Conservation (phyloP, 1,140 invertebrate species). For the Euglossa dilemma region DNA sequence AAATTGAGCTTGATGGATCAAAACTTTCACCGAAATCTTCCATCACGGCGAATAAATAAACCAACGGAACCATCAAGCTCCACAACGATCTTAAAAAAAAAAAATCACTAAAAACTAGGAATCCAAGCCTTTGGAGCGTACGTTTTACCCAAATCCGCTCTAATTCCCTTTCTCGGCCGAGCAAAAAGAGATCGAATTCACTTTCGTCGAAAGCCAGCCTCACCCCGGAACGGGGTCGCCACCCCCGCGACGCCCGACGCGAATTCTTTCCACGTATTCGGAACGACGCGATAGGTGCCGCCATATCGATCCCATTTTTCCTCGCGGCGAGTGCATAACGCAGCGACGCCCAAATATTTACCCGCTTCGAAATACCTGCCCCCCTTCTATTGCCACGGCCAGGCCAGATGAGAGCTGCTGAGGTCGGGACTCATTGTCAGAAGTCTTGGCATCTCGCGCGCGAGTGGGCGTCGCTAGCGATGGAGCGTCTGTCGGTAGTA, state of each 20-base stretch:
- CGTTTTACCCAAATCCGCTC: background rate
- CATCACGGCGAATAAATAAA: no score
- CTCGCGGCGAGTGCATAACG: background rate
- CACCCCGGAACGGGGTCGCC: background rate
- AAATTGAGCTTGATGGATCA: no score
- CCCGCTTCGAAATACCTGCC: conserved; percentile 40
- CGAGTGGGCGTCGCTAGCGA: conserved; percentile 58
- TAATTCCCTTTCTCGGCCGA: background rate
- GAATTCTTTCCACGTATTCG: background rate
- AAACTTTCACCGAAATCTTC: no score
- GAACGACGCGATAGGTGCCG: background rate
- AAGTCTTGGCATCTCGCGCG: conserved; percentile 65
- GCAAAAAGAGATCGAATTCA: background rate
- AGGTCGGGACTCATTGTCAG: conserved; percentile 64
- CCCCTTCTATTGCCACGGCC: conserved; percentile 32
- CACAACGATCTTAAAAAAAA: no score
- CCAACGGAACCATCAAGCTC: no score
- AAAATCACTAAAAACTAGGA: no score
- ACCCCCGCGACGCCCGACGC: no score
- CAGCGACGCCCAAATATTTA: conserved; percentile 22
- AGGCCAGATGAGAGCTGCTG: conserved; percentile 55
- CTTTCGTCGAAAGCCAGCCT: background rate
- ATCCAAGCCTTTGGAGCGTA: no score
- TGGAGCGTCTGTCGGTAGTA: conserved; percentile 55
- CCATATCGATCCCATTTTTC: conserved; percentile 46